Base-by-base conservation (phyloP, 2,888 invertebrate species). In the Yponomeuta malinellus region DNA sequence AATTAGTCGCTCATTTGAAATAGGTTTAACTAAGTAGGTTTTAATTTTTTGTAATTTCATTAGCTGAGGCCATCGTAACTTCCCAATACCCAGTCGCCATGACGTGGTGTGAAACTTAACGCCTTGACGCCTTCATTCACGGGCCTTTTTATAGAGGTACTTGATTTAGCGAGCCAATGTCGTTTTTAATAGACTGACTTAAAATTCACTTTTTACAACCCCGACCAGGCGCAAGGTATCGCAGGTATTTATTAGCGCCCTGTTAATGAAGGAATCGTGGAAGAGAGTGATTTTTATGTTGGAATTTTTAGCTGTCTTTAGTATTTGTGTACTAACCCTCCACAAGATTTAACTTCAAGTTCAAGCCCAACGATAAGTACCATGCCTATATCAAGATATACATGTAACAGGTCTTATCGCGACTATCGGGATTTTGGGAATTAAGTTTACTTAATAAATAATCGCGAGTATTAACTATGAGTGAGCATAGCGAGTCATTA, bases 91-190 rank as follows among this genome's bases (percentile, higher is more conserved):
- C 23, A n/a, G 84, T 82, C 82, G 83, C 64, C 63, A 63, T 70
- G 85, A 85, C 83, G 81, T 78, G 84, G 91, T 90, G 91, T 92
- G 91, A 91, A 90, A 92, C 87, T 87, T 91, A 82, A 90, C 92
- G 89, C 91, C 90, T 90, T 85, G 37, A 72, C 72, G 72, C 72
- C 72, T 72, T 70, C 83, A 86, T 90, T 91, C 87, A 89, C 83
- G 81, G 82, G 79, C 76, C 82, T 83, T 86, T 89, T 90, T 90
- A 90, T 89, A 84, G 84, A 83, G 83, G 84, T 84, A 86, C 86
- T 90, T 86, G 85, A 86, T 89, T 90, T 88, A 90, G 89, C 89
- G 83, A 85, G 83, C 81, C 83, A 81, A 84, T 86, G 85, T 84
- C 78, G 86, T 84, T 87, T 89, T 88, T 87, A 87, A 87, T 86